Evolutionary conservation across 1,140 invertebrate genomes (phyloP).

Genomic region (Scaptomyza pallida): DNA sequence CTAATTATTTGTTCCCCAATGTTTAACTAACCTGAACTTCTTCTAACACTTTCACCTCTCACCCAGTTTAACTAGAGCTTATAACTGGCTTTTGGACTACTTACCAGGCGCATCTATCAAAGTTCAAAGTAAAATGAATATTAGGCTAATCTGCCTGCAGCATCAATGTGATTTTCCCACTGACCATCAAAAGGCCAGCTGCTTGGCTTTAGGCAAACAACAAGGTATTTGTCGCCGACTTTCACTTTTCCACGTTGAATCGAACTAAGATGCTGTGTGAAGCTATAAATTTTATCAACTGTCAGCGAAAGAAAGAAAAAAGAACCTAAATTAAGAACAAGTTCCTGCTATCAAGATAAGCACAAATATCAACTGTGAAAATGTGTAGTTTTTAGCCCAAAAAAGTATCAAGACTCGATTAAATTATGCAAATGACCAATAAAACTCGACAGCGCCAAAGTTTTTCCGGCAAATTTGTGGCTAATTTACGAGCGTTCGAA

Average conservation of each 20-base stretch:
- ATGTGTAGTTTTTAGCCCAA: slow-evolving; percentile 66
- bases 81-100: slow-evolving; percentile 2
- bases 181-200: slow-evolving; percentile 33
- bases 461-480: slow-evolving; percentile 81
- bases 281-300: slow-evolving; percentile 40
- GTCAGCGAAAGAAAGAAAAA: slow-evolving; percentile 15
- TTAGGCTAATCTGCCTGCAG: slow-evolving; percentile 35
- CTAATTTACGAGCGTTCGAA: slow-evolving; percentile 67
- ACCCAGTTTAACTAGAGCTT: slow-evolving; percentile 26
- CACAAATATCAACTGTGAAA: slow-evolving; percentile 33
- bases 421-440: slow-evolving; percentile 71
- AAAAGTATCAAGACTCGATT: slow-evolving; percentile 46
- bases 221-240: slow-evolving; percentile 10
- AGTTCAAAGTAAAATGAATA: slow-evolving; percentile 3
- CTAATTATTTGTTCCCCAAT: slow-evolving; percentile 16
- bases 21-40: slow-evolving; percentile 41
- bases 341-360: slow-evolving; percentile 49
- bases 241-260: slow-evolving; percentile 48
- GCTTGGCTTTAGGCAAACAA: slow-evolving; percentile 1
- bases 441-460: slow-evolving; percentile 39
- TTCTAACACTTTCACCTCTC: slow-evolving; percentile 50
- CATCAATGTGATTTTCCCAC: slow-evolving; percentile 35
- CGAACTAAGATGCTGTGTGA: slow-evolving; percentile 37
- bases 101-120: slow-evolving; percentile 1
- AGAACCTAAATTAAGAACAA: slow-evolving; percentile 37